Percentiles rank a stretch among this genome's conserved stretches.
Conservation (phyloP, 2,797 vertebrate species). For the Hafferia zeledoni region DNA sequence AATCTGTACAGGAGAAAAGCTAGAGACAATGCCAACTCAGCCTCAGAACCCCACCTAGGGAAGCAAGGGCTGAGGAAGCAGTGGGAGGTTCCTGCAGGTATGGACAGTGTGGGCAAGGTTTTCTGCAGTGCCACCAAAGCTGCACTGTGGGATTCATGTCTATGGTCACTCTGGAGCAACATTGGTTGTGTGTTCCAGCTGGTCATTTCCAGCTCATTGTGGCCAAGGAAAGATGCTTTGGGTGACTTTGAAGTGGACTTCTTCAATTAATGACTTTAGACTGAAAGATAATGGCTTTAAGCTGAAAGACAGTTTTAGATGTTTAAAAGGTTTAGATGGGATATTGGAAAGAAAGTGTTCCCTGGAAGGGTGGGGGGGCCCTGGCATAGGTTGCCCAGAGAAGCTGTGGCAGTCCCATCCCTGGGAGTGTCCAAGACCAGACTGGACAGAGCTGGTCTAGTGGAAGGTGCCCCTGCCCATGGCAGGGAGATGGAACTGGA, state of each 20-base stretch:
- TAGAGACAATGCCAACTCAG: neutral
- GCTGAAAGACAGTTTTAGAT: neutral
- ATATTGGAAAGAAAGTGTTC: neutral
- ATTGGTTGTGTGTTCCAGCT: neutral
- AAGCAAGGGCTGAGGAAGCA: neutral
- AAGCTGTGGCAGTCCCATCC: neutral
- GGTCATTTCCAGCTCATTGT: neutral
- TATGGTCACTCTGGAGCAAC: neutral
- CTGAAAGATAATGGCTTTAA: neutral
- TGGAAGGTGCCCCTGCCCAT: neutral
- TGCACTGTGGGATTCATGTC: neutral
- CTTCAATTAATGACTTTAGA: neutral
- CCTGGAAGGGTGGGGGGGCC: accelerated
- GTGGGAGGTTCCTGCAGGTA: neutral
- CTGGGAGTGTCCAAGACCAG: neutral
- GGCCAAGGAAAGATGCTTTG: neutral
- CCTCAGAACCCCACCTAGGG: accelerated
- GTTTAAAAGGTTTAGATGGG: neutral
- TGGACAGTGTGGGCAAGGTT: neutral
- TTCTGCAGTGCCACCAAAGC: neutral
- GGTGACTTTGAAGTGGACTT: neutral
- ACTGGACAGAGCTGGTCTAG: accelerated
- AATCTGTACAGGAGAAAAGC: neutral
- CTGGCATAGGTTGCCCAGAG: neutral
- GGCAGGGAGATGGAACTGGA: neutral